phyloP scores from a whole-genome alignment of 1,140 invertebrate genomes.

The Penaeus indicus region DNA sequence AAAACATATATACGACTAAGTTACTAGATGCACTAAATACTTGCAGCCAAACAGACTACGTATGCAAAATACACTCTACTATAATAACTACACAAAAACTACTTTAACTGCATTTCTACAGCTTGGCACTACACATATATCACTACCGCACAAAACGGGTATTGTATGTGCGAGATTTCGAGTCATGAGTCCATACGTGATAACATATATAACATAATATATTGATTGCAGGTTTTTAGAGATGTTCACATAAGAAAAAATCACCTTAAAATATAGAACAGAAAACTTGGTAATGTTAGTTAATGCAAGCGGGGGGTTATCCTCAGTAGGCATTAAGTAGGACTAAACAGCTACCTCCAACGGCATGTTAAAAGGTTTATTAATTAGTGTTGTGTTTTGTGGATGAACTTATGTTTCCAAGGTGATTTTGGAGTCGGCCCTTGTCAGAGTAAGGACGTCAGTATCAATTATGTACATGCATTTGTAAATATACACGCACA shows the following conservation, averaged over 20 bases:
- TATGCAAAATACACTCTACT: neutral
- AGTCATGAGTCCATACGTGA: conserved; percentile 35
- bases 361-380: too few relatives aligned
- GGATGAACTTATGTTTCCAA: too few relatives aligned
- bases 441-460: too few relatives aligned
- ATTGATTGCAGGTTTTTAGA: too few relatives aligned
- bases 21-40: neutral
- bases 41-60: neutral
- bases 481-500: neutral
- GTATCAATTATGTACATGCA: neutral
- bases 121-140: neutral
- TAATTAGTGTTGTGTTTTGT: too few relatives aligned
- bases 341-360: too few relatives aligned
- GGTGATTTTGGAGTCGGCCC: too few relatives aligned
- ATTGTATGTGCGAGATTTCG: neutral
- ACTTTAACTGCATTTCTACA: too few relatives aligned
- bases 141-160: neutral
- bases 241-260: too few relatives aligned
- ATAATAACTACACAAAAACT: too few relatives aligned
- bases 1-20: neutral
- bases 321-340: neutral
- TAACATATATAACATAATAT: too few relatives aligned
- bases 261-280: neutral
- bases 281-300: conserved; percentile 10
- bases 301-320: conserved; percentile 3